Base-by-base conservation (phyloP, 1,140 invertebrate species). In the Drosophila navojoa region DNA sequence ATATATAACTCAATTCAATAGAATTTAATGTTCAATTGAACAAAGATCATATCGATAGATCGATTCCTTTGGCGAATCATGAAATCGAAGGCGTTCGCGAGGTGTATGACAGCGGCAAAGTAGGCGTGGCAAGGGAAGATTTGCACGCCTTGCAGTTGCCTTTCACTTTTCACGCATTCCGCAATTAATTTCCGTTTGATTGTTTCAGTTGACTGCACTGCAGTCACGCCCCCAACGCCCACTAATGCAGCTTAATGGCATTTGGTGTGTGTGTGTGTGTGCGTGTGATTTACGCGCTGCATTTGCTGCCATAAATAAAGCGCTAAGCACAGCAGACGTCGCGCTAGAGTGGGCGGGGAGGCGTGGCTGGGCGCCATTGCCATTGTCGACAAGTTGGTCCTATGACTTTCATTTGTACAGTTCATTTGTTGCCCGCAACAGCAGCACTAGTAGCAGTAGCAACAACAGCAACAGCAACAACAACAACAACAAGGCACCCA, bases 151-250 rank as follows among this genome's bases (percentile, higher is more conserved):
- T 7, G 80, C 67, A 76, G 64, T 73, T 40, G 73, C 38, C 77
- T 84, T 80, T 85, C 77, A 81, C 77, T 85, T 85, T 86, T 81
- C 74, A 64, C 81, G 80, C 81, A 81, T 68, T 10, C 60, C 54
- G 78, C 78, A 81, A 87, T 87, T 86, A 86, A 86, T 86, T 86
- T 86, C 82, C 81, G 82, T 76, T 87, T 81, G 81, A 87, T 86
- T 85, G 81, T 85, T 86, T 86, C 35, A 38, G 35, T 38, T 13
- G 35, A 38, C 38, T 72, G 70, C 50, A 53, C 61, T 44, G 42
- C 44, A 49, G 62, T 35, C 27, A 22, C 32, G 19, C 52, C 19
- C 15, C 27, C 42, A 6, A 15, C 7, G 29, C 52, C 50, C 16
- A 9, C 27, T 35, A 75, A 29, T 66, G 63, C 68, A 71, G 74